Evolutionary conservation across 2,113 vertebrate genomes (phyloP), one percentile per base, ranked within the genome.

Genomic region (Phocoena sinus): DNA sequence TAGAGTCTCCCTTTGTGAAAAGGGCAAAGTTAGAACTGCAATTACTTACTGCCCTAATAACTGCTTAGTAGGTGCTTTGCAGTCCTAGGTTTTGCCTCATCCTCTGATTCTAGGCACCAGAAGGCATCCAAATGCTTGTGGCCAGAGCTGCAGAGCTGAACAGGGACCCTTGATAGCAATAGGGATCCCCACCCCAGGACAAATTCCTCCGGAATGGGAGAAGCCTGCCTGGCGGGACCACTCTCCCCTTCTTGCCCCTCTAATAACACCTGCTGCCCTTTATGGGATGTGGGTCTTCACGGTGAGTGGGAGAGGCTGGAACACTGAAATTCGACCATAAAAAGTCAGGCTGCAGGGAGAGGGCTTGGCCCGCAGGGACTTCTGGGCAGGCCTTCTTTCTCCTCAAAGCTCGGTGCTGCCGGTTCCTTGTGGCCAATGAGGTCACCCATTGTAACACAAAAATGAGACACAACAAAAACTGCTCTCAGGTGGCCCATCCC

Each of bases 141-240:
- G 26, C 68, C 67, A 53, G 13, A 83, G 41, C n/a, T 44, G 21
- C 23, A 4, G 17, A 58, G 58, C 50, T 17, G n/a, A 36, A 38
- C 56, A 53, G 50, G 50, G 84, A 47, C 53, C 20, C 28, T 58
- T 13, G 17, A n/a, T 20, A 38, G 50, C 67, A 60, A 31, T 2
- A 70, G 67, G 38, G 33, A 73, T 44, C 17, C n/a, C 26, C 31
- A 38, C 67, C 31, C 38, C 3, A 7, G 73, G 38, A 53, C 44
- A 47, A 60, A 53, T 44, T 74, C 31, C 80, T 31, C 85, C 21
- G 36, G 21, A 10, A 67, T 1, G 17, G 23, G 5, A 14, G 63
- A 6, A 26, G 47, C 15, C 4, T 12, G 0, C 47, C 44, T 84
- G 28, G n/a, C 0, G 0, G 18, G 36, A 67, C 31, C 38, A 0